Base-by-base conservation (phyloP, 2,888 invertebrate species). In the Ectropis crepuscularia region DNA sequence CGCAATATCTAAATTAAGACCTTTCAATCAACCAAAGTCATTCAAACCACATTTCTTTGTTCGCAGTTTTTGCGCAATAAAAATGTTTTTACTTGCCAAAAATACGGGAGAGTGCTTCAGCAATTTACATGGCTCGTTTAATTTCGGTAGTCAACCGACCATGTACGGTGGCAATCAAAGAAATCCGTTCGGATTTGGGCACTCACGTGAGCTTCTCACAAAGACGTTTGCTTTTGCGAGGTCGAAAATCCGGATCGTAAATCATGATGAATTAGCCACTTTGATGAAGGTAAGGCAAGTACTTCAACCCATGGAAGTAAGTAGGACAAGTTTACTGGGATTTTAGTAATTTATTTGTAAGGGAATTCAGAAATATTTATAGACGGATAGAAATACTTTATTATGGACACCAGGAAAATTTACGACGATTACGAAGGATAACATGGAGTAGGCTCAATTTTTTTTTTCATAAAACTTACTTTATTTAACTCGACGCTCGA, bases 131-230 rank as follows among this genome's bases (percentile, higher is more conserved):
- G 73, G 73, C 74, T 77, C 75, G 77, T 75, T 79, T 78, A 69
- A 73, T 75, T 75, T 80, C 71, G 68, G 73, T 71, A 73, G 73
- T 71, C 71, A 82, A 80, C 81, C 82, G 80, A 74, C 76, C 85
- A 87, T 85, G 86, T 86, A 83, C 80, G 71, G 77, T 76, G 75
- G 78, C 79, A 84, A 87, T 87, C 86, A 85, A 85, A 82, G 79
- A 82, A 82, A 86, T 87, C 83, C 86, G 85, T 38, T 54, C 82
- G 76, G 76, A 78, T 78, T 83, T 82, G 16, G 16, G 16, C 16
- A 28, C 16, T 28, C 16, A 86, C 86, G 84, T 88, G 85, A 83
- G 77, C 76, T 55, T 61, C 51, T 12, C n/a, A 55, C 61, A 50
- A 61, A 51, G 50, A 16, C 50, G 39, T 45, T 41, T 8, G 50